These are phyloP conservation scores for Proisotoma minuta DNA, from an alignment of 2,888 invertebrate species.

Conservation along the genomic window DNA sequence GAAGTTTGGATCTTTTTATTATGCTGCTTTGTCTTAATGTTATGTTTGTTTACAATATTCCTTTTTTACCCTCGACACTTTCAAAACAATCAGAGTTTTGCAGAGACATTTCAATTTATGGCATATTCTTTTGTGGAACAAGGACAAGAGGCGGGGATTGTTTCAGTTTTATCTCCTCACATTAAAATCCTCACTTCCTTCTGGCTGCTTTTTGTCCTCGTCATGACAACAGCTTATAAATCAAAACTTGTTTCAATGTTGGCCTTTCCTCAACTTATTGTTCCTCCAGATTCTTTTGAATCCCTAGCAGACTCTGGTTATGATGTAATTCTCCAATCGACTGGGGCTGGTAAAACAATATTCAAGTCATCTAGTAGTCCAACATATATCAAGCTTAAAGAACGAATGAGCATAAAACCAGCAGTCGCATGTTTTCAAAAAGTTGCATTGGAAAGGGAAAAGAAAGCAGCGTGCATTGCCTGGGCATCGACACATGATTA, in stretches of 20 bases:
- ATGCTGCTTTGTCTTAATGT: background rate
- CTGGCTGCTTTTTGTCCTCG: background rate
- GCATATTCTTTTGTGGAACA: constrained; percentile 20
- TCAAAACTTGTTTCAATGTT: background rate
- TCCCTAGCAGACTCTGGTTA: background rate
- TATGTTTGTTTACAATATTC: background rate
- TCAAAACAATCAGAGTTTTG: background rate
- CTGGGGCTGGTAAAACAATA: background rate
- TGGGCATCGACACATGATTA: constrained; percentile 24
- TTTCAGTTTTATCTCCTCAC: background rate
- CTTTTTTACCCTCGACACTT: background rate
- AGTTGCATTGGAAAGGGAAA: background rate
- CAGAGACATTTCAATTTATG: background rate
- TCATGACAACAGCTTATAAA: background rate
- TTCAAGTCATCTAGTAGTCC: background rate
- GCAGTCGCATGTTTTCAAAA: background rate
- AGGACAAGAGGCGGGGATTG: constrained; percentile 2
- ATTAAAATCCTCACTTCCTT: background rate
- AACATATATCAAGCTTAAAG: background rate
- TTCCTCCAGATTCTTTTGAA: background rate
- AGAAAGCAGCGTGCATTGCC: constrained; percentile 12
- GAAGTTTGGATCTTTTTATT: background rate
- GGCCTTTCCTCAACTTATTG: background rate
- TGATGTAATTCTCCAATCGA: background rate
- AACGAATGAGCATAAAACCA: background rate